A percentile compares a stretch with the other conserved stretches of the same genome.
These are phyloP conservation scores for Hydrozoanthus gracilis DNA, from an alignment of 92 coral and sea anemone genomes.

Conservation along the genomic window DNA sequence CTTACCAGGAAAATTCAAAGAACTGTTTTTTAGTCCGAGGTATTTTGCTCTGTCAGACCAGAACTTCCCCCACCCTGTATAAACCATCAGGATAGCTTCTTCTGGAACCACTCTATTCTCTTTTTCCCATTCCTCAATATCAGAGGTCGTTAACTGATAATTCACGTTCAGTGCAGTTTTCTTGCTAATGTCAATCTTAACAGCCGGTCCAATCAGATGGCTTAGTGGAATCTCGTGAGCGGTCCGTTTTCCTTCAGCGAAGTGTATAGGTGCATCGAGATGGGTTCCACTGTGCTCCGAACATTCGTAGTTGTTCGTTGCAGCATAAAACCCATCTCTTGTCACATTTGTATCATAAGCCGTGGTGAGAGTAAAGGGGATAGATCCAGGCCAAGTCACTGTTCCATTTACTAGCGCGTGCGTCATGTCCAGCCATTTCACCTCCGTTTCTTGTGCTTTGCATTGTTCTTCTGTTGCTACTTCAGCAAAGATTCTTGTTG, in stretches of 20 bases:
- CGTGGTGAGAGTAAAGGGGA: slow-evolving; percentile 48
- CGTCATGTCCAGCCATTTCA: slow-evolving; percentile 70
- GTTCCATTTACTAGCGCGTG: slow-evolving; percentile 70
- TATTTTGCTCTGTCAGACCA: slow-evolving; percentile 16
- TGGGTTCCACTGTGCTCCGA: slow-evolving; percentile 87
- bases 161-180: slow-evolving; percentile 23
- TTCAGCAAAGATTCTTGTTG: slow-evolving; percentile 59
- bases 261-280: neutral
- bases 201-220: slow-evolving; percentile 42
- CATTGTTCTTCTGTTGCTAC: neutral
- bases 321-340: slow-evolving; percentile 49
- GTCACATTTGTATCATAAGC: slow-evolving; percentile 32
- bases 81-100: slow-evolving; percentile 15
- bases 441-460: neutral
- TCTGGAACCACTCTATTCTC: slow-evolving; percentile 13
- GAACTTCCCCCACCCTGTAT: slow-evolving; percentile 42
- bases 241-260: neutral
- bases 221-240: slow-evolving; percentile 25
- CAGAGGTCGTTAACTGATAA: slow-evolving; percentile 25
- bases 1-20: slow-evolving; percentile 18
- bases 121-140: slow-evolving; percentile 42
- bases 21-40: slow-evolving; percentile 7
- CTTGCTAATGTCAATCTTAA: slow-evolving; percentile 33
- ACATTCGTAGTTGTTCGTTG: slow-evolving; percentile 48
- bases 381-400: slow-evolving; percentile 67